Evolutionary conservation across 2,113 vertebrate genomes (phyloP).

Genomic region (Peromyscus polionotus): DNA sequence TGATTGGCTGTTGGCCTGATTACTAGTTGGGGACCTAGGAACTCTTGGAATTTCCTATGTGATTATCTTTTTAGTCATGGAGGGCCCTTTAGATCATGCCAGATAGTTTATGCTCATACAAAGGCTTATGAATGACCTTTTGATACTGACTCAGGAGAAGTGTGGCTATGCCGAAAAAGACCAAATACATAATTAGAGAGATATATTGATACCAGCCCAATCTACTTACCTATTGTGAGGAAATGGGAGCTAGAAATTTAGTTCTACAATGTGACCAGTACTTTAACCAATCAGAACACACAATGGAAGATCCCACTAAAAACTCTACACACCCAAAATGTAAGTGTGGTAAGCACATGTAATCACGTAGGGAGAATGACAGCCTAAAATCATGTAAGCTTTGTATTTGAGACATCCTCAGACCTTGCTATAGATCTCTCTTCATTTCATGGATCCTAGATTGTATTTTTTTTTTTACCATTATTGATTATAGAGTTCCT

Average conservation of each 20-base stretch:
- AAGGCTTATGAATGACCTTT: neutral
- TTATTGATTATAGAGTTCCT: neutral
- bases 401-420: neutral
- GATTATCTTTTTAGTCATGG: neutral
- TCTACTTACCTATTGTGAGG: neutral
- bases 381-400: neutral
- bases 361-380: neutral
- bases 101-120: neutral
- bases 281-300: neutral
- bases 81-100: neutral
- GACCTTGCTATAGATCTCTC: neutral
- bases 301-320: neutral
- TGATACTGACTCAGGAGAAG: neutral
- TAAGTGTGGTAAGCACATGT: neutral
- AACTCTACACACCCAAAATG: neutral
- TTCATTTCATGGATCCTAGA: neutral
- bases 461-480: neutral
- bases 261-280: neutral
- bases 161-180: neutral
- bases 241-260: neutral
- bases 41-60: neutral
- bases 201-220: neutral
- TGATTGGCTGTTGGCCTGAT: neutral
- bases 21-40: neutral
- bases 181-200: neutral